Percentiles rank a stretch among this genome's conserved stretches.
Evolutionary conservation across 2,113 vertebrate species (phyloP).

Genomic region (Corythornis madagascariensis): DNA sequence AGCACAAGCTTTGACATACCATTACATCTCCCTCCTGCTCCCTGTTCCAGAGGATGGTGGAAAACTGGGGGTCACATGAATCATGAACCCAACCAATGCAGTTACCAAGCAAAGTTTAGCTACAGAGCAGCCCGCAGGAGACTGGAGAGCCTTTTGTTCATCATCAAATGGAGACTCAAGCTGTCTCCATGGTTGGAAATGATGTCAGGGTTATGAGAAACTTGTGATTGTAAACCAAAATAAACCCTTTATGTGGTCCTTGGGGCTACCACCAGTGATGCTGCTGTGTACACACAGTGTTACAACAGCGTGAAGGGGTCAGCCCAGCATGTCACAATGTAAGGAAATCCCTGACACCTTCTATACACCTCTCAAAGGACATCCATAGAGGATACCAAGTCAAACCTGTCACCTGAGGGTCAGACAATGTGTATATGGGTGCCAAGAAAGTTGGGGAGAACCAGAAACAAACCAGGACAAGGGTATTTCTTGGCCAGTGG

Average conservation of each 20-base stretch:
- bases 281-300: fast-evolving
- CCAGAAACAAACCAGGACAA: background rate
- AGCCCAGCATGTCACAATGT: fast-evolving
- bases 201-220: background rate
- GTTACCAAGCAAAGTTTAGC: no score
- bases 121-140: fast-evolving
- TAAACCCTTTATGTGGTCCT: background rate
- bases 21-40: no score
- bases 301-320: fast-evolving
- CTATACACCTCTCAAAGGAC: background rate
- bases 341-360: background rate
- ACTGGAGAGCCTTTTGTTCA: fast-evolving
- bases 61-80: no score
- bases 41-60: no score
- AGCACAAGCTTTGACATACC: no score
- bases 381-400: background rate
- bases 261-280: background rate
- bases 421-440: background rate
- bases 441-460: background rate
- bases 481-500: background rate
- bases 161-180: fast-evolving
- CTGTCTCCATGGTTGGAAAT: background rate
- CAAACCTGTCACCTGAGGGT: background rate
- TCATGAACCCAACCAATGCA: no score
- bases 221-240: background rate